Base-by-base conservation (phyloP, 2,888 invertebrate genomes). In the Ophioninae sp. region DNA sequence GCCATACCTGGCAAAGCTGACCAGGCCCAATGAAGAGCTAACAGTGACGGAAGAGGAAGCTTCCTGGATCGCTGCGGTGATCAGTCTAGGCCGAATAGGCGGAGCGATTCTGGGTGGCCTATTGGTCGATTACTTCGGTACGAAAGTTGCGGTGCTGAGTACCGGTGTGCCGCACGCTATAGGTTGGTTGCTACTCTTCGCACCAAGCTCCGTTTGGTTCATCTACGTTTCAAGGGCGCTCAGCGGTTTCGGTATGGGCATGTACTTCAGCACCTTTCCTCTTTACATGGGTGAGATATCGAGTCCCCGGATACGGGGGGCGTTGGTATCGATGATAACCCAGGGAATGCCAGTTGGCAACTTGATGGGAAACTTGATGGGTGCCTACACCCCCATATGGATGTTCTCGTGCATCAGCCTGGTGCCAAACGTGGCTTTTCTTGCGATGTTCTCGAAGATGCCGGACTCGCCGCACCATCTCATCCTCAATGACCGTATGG, bases 401-500 rank as follows among this genome's bases (percentile, higher is more conserved):
- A 59, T 84, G 10, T 92, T 90, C 57, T 89, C 91, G 1, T 61
- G 87, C 5, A 87, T 91, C 37, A 89, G 89, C 84, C 84, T 91
- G 17, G 80, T 88, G 13, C 85, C 90, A 1, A 89, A 86, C 41
- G 2, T 90, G 1, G 10, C 86, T 6, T 90, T 88, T 76, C 72
- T 92, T 3, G 30, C 68, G 6, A 44, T 88, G 1, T 89, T 92
- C 69, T 81, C 85, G n/a, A 76, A 87, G 0, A 79, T 92, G 10
- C 92, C 92, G 0, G 89, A 90, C 8, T 89, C 92, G 6, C 91
- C 92, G 1, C 87, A 92, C 64, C 86, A 90, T 76, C 77, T 89
- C 6, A 84, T 88, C 2, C 83, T 82, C 6, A 64, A 65, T 0
- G 87, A 85, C 21, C 79, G 80, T 20, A 37, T 80, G 17, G 84